Base-by-base conservation (phyloP, 2,888 invertebrate genomes). In the Nesidiocoris tenuis region DNA sequence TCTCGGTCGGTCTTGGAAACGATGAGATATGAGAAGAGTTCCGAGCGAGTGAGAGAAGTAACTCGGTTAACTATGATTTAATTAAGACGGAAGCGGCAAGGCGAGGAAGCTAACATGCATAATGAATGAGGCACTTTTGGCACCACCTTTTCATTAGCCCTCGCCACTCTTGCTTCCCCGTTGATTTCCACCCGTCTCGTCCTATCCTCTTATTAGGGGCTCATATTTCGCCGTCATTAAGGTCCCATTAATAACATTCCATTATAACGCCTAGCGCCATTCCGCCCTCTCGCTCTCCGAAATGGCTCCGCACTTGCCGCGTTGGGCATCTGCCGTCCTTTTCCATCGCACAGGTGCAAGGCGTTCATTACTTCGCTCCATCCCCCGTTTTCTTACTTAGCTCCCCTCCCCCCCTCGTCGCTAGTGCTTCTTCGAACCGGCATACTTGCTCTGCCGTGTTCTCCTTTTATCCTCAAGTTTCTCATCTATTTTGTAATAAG, bases 91-190 rank as follows among this genome's bases (percentile, higher is more conserved):
- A 67, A 75, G 75, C 59, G 67, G 57, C 67, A 75, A 67, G 39
- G 67, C 64, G 65, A 56, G 55, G 61, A 65, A 75, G 75, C 75
- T 75, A 75, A 75, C 75, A 75, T 75, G 75, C 75, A 75, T 75
- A 75, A 75, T 75, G 75, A 75, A 75, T 75, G 75, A 75, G 75
- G 64, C 75, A 75, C 75, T 75, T 75, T 75, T 75, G 75, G 75
- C 75, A 75, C 75, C 75, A 65, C 75, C 75, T 75, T 75, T 75
- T 75, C 75, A 75, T 75, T 75, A 75, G 75, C 67, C 39, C 39
- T 12, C 39, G 3, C 39, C 39, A 12, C 39, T 39, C 39, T 12
- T 39, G 39, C 39, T 39, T 7, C 12, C 39, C 39, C 39, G 39
- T 39, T 39, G 39, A 39, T 39, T 39, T 39, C 39, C 39, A 39